A percentile compares a stretch with the other conserved stretches of the same genome.
These are phyloP conservation scores for Phymanthus crucifer DNA, from an alignment of 92 coral and sea anemone genomes.

Conservation along the genomic window DNA sequence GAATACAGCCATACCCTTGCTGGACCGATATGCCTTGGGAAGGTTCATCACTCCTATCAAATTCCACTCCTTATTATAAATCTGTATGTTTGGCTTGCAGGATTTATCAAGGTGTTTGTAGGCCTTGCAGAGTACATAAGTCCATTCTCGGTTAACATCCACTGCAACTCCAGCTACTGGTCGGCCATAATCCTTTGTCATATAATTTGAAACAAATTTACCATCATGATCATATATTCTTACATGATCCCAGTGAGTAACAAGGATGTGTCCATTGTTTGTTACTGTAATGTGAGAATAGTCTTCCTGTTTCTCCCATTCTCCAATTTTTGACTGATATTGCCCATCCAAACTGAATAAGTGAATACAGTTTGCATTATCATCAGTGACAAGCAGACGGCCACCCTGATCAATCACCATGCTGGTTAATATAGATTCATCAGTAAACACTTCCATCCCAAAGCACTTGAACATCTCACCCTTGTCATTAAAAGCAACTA, in stretches of 20 bases:
- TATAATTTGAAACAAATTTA: slow-evolving; percentile 23
- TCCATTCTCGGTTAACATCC: slow-evolving; percentile 20
- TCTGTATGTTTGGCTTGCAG: slow-evolving; percentile 36
- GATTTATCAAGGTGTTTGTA: slow-evolving; percentile 36
- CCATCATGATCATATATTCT: slow-evolving; percentile 41
- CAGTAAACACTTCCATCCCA: slow-evolving; percentile 10
- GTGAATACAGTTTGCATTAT: slow-evolving; percentile 34
- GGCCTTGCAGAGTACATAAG: slow-evolving; percentile 38
- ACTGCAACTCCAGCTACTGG: slow-evolving; percentile 36
- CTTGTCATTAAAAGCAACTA: slow-evolving; percentile 4
- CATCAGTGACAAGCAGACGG: slow-evolving; percentile 32
- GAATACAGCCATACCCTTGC: slow-evolving; percentile 36
- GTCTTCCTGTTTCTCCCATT: slow-evolving; percentile 46
- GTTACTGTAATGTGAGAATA: slow-evolving; percentile 46
- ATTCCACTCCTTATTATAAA: slow-evolving; percentile 40
- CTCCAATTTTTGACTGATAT: slow-evolving; percentile 24
- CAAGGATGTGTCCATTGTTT: slow-evolving; percentile 26
- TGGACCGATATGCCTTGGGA: slow-evolving; percentile 37
- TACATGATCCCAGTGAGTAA: slow-evolving; percentile 51
- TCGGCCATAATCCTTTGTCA: slow-evolving; percentile 21
- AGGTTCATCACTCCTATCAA: slow-evolving; percentile 31
- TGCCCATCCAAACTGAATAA: slow-evolving; percentile 33
- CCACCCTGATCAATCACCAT: slow-evolving; percentile 18
- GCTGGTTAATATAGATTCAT: slow-evolving; percentile 13
- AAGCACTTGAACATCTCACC: slow-evolving; percentile 3